These are phyloP conservation scores for Spodoptera exigua DNA, from an alignment of 2,888 invertebrate species.

Conservation along the genomic window DNA sequence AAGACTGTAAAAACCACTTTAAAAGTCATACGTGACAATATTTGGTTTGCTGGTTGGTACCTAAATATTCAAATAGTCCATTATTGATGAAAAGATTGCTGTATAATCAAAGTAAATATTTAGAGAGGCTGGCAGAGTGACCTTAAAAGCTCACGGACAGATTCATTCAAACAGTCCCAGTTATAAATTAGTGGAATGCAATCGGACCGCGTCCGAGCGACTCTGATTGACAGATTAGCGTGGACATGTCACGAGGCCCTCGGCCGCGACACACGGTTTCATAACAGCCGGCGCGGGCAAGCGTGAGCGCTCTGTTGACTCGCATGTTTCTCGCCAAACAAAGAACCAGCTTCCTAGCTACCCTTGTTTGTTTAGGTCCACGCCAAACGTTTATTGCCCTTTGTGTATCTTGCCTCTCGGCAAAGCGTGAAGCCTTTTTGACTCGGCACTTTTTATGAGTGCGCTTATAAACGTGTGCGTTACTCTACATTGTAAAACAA, in stretches of 20 bases:
- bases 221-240: slow-evolving; percentile 77
- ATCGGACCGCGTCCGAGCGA: slow-evolving; percentile 45
- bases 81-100: slow-evolving; percentile 31
- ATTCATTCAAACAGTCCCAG: slow-evolving; percentile 36
- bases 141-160: slow-evolving; percentile 43
- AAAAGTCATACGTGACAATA: too few species aligned
- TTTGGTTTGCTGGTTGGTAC: not conserved
- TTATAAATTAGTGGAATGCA: slow-evolving; percentile 49
- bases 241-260: slow-evolving; percentile 59
- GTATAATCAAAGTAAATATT: slow-evolving; percentile 39
- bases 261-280: slow-evolving; percentile 61
- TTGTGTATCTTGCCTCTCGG: slow-evolving; percentile 86
- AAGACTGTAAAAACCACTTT: too few species aligned
- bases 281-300: slow-evolving; percentile 59
- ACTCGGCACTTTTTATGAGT: slow-evolving; percentile 87
- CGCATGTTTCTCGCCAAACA: slow-evolving; percentile 87
- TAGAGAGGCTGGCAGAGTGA: slow-evolving; percentile 26
- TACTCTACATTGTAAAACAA: slow-evolving; percentile 72
- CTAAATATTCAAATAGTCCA: slow-evolving; percentile 28
- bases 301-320: slow-evolving; percentile 79
- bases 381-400: slow-evolving; percentile 87
- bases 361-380: slow-evolving; percentile 88
- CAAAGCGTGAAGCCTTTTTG: slow-evolving; percentile 87
- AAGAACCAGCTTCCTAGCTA: slow-evolving; percentile 88
- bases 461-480: slow-evolving; percentile 82